These are phyloP conservation scores for Phylloscopus whistleri DNA, from an alignment of 2,113 vertebrate genomes.

Conservation along the genomic window DNA sequence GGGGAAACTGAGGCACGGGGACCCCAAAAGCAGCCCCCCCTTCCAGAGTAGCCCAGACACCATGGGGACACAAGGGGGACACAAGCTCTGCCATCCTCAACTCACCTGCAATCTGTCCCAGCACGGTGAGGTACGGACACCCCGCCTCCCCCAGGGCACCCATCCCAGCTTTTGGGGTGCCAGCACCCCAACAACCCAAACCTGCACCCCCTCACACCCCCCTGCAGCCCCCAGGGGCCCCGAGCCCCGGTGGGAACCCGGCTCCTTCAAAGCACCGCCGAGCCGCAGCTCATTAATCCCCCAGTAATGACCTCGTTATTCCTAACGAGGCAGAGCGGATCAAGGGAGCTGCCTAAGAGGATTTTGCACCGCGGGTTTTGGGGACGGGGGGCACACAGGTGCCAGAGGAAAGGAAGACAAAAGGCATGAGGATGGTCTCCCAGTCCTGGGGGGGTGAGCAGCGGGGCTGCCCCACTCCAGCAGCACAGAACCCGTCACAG, in stretches of 20 bases:
- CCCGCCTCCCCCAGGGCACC: neutral
- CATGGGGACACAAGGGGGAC: neutral
- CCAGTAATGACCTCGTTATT: slow-evolving; percentile 54
- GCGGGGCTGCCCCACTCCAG: neutral
- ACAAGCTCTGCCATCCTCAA: neutral
- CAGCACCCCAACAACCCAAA: neutral
- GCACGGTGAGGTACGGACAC: neutral
- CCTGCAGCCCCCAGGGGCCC: rapidly evolving
- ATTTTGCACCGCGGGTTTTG: neutral
- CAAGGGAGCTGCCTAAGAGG: slow-evolving; percentile 40
- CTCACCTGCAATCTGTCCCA: neutral
- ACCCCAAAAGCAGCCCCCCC: neutral
- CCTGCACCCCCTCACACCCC: neutral
- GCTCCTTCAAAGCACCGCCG: neutral
- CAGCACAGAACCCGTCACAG: neutral
- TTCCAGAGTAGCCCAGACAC: neutral
- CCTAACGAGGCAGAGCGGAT: slow-evolving; percentile 18
- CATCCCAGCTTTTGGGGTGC: neutral
- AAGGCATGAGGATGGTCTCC: neutral
- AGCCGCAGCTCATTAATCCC: slow-evolving; percentile 35
- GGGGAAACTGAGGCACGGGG: neutral
- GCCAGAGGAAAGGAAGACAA: neutral
- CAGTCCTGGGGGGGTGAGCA: rapidly evolving
- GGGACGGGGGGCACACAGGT: neutral
- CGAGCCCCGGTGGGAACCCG: neutral